Evolutionary conservation across 2,888 invertebrate species (phyloP), one percentile per base, ranked within the genome.

Genomic region (Priocnemis perturbator): DNA sequence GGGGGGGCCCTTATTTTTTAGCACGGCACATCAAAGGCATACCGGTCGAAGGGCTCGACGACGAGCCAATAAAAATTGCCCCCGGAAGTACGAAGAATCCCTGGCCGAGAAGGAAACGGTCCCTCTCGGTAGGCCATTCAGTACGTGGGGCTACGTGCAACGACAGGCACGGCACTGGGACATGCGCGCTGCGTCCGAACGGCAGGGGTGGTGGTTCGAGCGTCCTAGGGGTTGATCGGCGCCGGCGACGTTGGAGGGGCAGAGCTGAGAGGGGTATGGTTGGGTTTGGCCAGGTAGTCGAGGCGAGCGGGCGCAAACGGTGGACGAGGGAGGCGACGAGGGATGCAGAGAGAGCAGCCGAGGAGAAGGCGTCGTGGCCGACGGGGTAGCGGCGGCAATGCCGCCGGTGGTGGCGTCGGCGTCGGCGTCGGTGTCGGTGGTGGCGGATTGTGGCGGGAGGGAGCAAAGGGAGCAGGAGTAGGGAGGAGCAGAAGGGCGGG

Each of bases 121-220:
- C 11, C 37, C 37, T 11, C 14, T 3, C 11, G 11, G 4, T 37
- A 26, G 26, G 26, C 26, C 17, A 9, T 53, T 26, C 52, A 50
- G 48, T 15, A n/a, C n/a, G 20, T 30, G 19, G 15, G 21, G 26
- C n/a, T 20, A 23, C 53, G 19, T 20, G 47, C 1, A 11, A 19
- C 15, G 17, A 3, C 45, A 21, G 60, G 15, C 48, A 77, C 79
- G 72, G 45, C 61, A 67, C 68, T 79, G 79, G 19, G 67, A 0
- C 79, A 79, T 76, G 78, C 78, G 78, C 78, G 60, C 14, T 61
- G 15, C 0, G 21, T n/a, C 0, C 5, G 19, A 14, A 20, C 14
- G 47, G 2, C 44, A 53, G 44, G 78, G 76, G 78, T 76, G 78
- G 73, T 76, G 75, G 77, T 75, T 69, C 48, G 59, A 55, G 69